A percentile compares a stretch with the other conserved stretches of the same genome.
Evolutionary conservation across 2,888 invertebrate species (phyloP).

Genomic region (Drosophila histrio): DNA sequence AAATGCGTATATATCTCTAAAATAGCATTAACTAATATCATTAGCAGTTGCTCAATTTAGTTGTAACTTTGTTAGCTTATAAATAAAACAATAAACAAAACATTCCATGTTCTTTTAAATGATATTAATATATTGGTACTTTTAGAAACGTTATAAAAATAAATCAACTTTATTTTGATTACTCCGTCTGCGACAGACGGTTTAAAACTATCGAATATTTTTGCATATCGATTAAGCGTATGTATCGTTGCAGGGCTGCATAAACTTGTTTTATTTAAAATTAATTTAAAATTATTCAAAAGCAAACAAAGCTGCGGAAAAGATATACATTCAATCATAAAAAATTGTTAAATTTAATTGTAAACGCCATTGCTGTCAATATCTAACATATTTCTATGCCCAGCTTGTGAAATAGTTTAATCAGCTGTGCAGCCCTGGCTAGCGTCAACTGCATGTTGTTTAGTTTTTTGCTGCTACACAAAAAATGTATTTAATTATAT

Average conservation of each 20-base stretch:
- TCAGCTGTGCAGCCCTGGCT: conserved; percentile 33
- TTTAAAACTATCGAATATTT: neutral
- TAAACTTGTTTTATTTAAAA: neutral
- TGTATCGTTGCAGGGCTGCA: neutral
- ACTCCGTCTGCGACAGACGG: too few species aligned
- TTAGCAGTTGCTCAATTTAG: too few species aligned
- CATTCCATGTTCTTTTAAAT: too few species aligned
- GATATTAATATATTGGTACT: too few species aligned
- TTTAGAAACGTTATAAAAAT: too few species aligned
- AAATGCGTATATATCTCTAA: too few species aligned
- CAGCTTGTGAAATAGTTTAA: neutral
- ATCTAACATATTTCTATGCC: neutral
- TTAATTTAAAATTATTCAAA: neutral
- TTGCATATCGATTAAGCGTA: neutral
- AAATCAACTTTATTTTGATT: too few species aligned
- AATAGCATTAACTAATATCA: too few species aligned
- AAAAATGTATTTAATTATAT: conserved; percentile 60
- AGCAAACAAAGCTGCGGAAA: neutral
- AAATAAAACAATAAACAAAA: too few species aligned
- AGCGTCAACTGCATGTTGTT: conserved; percentile 10
- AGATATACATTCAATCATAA: neutral
- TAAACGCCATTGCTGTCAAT: neutral
- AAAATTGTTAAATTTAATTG: neutral
- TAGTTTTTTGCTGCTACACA: neutral
- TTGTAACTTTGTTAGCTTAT: too few species aligned